Percentiles rank a stretch among this genome's conserved stretches.
These are phyloP conservation scores for Chiloscyllium plagiosum DNA, from an alignment of 2,113 vertebrate species.

Conservation along the genomic window DNA sequence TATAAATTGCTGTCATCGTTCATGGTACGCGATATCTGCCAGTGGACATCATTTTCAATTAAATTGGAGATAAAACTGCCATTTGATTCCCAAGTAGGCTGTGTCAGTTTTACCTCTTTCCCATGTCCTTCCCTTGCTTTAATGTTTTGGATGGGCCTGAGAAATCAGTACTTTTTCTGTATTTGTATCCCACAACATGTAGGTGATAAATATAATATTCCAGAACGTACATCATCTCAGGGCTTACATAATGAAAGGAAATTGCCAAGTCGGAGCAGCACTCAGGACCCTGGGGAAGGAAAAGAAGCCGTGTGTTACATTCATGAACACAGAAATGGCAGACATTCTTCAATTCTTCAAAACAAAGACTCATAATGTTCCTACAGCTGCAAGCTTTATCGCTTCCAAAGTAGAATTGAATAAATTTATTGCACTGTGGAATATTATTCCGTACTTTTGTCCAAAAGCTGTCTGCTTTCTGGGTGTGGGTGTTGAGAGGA, in stretches of 20 bases:
- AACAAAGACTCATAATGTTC: background rate
- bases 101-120: background rate
- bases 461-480: background rate
- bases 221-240: conserved; percentile 27
- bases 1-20: background rate
- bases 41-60: background rate
- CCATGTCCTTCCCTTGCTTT: background rate
- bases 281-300: conserved; percentile 28
- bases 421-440: background rate
- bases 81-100: background rate
- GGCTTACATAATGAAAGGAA: conserved; percentile 38
- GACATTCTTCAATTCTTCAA: background rate
- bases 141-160: background rate
- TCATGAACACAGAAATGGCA: background rate
- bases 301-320: background rate
- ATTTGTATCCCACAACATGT: conserved; percentile 18
- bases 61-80: background rate
- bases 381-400: background rate
- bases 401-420: background rate
- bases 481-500: background rate
- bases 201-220: conserved; percentile 38
- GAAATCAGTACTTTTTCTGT: conserved; percentile 20
- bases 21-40: too few species aligned
- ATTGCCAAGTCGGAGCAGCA: conserved; percentile 40
- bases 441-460: background rate